phyloP scores from a whole-genome alignment of 1,140 invertebrate genomes.

The Drosophila santomea region DNA sequence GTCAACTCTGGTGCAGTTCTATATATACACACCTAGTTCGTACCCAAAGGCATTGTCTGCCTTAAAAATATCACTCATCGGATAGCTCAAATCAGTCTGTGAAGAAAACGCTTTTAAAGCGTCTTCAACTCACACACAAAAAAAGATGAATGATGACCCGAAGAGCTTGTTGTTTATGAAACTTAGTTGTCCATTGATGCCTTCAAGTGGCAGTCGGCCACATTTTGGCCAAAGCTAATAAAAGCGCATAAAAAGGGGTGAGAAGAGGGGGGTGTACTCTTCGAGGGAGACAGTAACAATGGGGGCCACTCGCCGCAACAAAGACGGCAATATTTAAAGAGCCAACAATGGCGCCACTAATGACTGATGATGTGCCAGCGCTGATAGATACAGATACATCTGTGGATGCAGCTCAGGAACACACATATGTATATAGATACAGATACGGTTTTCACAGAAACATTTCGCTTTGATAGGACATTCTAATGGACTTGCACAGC shows the following conservation, averaged over 20 bases:
- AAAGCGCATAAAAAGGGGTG: constrained; percentile 67
- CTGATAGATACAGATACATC: constrained; percentile 66
- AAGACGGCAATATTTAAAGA: constrained; percentile 54
- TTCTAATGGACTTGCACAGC: constrained; percentile 44
- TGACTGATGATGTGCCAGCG: constrained; percentile 80
- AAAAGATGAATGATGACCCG: constrained; percentile 75
- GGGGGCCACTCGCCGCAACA: constrained; percentile 43
- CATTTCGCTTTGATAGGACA: constrained; percentile 37
- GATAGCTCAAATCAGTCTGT: constrained; percentile 59
- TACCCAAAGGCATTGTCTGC: constrained; percentile 20
- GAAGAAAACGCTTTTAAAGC: constrained; percentile 44
- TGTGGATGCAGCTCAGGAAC: constrained; percentile 13
- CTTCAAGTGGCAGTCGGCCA: constrained; percentile 72
- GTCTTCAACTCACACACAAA: constrained; percentile 32
- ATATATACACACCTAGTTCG: constrained; percentile 24
- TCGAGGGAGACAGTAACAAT: constrained; percentile 63
- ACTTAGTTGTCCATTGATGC: constrained; percentile 56
- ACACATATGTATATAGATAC: constrained; percentile 3
- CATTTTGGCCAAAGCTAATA: constrained; percentile 79
- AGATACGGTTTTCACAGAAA: constrained; percentile 2
- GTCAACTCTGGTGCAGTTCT: constrained; percentile 56
- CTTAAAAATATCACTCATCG: constrained; percentile 65
- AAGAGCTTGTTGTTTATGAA: constrained; percentile 66
- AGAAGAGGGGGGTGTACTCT: not conserved
- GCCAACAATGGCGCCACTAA: constrained; percentile 80